phyloP scores from a whole-genome alignment of 2,888 invertebrate genomes.

The Hymenopus coronatus region DNA sequence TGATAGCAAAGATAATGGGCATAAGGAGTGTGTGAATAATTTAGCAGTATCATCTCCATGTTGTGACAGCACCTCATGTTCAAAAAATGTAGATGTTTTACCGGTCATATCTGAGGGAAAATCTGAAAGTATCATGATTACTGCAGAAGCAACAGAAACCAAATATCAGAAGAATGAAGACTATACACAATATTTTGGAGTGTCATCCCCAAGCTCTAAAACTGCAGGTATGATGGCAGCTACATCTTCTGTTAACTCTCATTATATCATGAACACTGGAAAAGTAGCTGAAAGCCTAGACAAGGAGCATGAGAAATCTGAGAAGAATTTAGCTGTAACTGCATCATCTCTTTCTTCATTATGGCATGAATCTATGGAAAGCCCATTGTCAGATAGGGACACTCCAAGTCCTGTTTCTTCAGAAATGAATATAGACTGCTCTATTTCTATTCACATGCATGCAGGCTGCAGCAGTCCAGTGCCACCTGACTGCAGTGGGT shows the following conservation, averaged over 20 bases:
- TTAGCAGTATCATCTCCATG: no score
- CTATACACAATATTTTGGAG: no score
- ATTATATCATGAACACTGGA: neutral
- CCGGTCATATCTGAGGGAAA: no score
- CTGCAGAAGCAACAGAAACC: no score
- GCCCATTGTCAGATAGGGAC: neutral
- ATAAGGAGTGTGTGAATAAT: no score
- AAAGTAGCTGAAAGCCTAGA: neutral
- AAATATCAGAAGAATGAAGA: no score
- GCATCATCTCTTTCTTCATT: neutral
- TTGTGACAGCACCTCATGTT: no score
- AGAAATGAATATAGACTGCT: conserved; percentile 24
- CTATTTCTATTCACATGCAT: neutral
- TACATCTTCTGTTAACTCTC: neutral
- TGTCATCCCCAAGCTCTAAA: no score
- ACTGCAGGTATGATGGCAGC: neutral
- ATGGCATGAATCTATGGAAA: neutral
- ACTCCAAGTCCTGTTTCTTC: conserved; percentile 28
- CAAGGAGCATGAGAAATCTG: neutral
- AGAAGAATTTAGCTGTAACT: neutral
- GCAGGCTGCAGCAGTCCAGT: neutral
- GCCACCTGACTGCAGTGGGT: neutral
- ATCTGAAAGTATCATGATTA: no score
- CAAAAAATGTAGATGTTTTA: no score
- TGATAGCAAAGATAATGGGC: no score